Evolutionary conservation across 2,888 invertebrate genomes (phyloP).

Genomic region (Leptarthrus brevirostris): DNA sequence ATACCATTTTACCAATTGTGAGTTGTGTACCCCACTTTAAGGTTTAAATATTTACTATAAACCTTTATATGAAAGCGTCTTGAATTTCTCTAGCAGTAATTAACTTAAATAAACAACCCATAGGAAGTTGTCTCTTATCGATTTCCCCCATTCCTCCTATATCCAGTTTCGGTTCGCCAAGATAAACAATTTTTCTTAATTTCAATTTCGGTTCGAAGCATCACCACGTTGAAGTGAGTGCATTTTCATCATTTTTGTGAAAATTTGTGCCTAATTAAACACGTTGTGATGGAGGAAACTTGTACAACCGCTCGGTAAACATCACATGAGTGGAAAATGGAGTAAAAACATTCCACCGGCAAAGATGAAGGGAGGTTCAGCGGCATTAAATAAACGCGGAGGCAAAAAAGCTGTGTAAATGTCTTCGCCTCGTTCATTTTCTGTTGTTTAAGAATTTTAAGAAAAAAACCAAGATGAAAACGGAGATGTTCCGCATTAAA

Average conservation of each 20-base stretch:
- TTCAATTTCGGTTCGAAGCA: not conserved
- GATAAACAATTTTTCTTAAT: constrained; percentile 14
- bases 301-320: constrained; percentile 15
- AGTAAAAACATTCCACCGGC: constrained; percentile 24
- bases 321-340: not conserved
- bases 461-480: not conserved
- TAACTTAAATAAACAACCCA: no score
- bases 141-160: not conserved
- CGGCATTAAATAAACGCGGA: not conserved
- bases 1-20: no score
- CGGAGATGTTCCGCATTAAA: not conserved
- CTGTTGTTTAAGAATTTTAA: not conserved
- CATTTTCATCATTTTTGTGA: constrained; percentile 20
- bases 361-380: not conserved
- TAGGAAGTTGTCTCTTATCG: constrained; percentile 5
- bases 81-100: no score
- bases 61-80: no score
- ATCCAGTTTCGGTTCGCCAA: constrained; percentile 13
- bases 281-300: constrained; percentile 25
- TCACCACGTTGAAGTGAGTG: not conserved
- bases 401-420: not conserved
- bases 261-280: constrained; percentile 42
- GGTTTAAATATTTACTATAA: no score
- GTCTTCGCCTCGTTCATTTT: constrained; percentile 5
- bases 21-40: no score